phyloP scores from a whole-genome alignment of 2,797 vertebrate species.

The Hyperoplus lanceolatus region DNA sequence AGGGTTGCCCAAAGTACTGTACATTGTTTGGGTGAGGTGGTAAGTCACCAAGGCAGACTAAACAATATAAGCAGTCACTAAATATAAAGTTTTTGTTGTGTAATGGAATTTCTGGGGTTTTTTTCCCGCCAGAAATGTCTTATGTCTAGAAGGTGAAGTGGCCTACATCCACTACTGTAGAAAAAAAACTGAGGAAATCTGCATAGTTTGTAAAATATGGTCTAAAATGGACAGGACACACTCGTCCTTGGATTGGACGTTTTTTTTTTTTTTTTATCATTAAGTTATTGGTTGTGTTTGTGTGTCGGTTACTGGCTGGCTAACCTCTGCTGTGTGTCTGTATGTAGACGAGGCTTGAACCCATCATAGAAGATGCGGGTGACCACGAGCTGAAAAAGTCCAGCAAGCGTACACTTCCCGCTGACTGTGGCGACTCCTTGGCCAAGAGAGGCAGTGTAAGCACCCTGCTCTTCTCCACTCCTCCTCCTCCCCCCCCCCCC shows the following conservation, averaged over 20 bases:
- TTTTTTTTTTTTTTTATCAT: not conserved
- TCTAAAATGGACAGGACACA: not conserved
- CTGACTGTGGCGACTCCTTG: slow-evolving; percentile 99
- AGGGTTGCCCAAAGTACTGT: not conserved
- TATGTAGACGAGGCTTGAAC: slow-evolving; percentile 97
- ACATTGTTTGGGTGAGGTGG: not conserved
- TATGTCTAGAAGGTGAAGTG: not conserved
- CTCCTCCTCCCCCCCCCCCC: slow-evolving; percentile 35
- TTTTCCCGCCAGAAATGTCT: not conserved
- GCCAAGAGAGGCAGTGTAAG: slow-evolving; percentile 99
- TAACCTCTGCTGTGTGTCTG: slow-evolving; percentile 82
- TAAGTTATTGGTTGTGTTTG: slow-evolving; percentile 33
- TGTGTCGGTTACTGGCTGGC: slow-evolving; percentile 36
- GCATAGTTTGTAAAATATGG: not conserved
- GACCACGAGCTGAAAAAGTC: slow-evolving; percentile 99
- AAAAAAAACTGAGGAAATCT: not conserved
- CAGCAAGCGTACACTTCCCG: slow-evolving; percentile 98
- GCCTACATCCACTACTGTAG: not conserved
- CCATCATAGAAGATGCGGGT: slow-evolving; percentile 97
- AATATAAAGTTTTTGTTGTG: not conserved
- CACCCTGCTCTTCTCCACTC: slow-evolving; percentile 76
- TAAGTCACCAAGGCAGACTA: not conserved
- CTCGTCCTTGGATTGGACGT: not conserved
- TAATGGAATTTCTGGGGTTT: not conserved
- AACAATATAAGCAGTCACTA: not conserved